Percentiles rank a stretch among this genome's conserved stretches.
Evolutionary conservation across 2,888 invertebrate species (phyloP).

Genomic region (Drosophila nr. perissopoda): DNA sequence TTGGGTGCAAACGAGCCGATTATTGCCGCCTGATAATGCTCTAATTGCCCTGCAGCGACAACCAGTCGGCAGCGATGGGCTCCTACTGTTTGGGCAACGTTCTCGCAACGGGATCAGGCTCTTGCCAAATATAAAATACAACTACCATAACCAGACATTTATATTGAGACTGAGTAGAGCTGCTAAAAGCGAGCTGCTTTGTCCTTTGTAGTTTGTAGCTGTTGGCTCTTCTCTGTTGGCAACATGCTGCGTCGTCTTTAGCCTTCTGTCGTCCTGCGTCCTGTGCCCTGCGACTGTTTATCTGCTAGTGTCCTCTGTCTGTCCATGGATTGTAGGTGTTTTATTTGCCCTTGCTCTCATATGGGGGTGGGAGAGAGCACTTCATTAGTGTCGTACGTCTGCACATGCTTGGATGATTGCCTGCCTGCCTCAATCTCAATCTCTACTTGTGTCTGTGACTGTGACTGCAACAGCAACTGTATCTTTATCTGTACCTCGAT

Average conservation of each 20-base stretch:
- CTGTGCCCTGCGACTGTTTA: slow-evolving; percentile 1
- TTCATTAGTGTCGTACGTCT: slow-evolving; percentile 71
- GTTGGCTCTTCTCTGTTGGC: slow-evolving; percentile 12
- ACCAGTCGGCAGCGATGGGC: slow-evolving; percentile 52
- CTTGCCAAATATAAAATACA: slow-evolving; percentile 22
- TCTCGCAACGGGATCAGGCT: slow-evolving; percentile 24
- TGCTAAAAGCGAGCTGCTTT: slow-evolving; percentile 14
- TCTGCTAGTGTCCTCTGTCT: slow-evolving; percentile 9
- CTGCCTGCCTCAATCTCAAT: slow-evolving; percentile 14
- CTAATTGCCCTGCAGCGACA: slow-evolving; percentile 74
- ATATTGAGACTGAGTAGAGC: slow-evolving; percentile 2
- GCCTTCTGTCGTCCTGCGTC: slow-evolving; percentile 7
- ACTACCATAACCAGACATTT: background rate
- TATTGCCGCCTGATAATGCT: slow-evolving; percentile 80
- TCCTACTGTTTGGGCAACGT: slow-evolving; percentile 74
- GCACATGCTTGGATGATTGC: slow-evolving; percentile 36
- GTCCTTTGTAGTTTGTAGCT: slow-evolving; percentile 4
- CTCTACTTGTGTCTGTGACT: background rate
- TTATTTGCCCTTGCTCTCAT: slow-evolving; percentile 62
- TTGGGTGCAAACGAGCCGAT: slow-evolving; percentile 81
- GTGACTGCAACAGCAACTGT: background rate
- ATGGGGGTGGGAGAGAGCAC: slow-evolving; percentile 54
- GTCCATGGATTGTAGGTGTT: slow-evolving; percentile 64
- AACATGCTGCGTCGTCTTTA: slow-evolving; percentile 40
- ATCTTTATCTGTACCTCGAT: background rate